These are phyloP conservation scores for Sphaeramia orbicularis DNA, from an alignment of 2,797 vertebrate species.

Conservation along the genomic window DNA sequence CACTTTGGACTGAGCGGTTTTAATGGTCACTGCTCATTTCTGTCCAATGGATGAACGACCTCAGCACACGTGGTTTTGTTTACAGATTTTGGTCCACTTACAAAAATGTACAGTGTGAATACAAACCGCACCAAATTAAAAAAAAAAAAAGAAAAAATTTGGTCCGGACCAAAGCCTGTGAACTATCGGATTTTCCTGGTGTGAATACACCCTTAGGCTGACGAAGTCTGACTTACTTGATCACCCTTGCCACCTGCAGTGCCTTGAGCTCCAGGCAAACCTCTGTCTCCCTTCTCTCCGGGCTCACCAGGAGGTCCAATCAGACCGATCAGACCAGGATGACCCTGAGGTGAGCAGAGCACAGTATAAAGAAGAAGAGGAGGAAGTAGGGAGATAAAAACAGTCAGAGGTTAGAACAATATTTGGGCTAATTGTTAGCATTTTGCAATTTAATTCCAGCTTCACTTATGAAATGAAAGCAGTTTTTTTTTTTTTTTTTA, in stretches of 20 bases:
- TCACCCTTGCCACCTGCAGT: constrained; percentile 92
- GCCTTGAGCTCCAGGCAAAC: constrained; percentile 94
- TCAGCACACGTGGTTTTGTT: too few relatives aligned
- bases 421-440: constrained; percentile 24
- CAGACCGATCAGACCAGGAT: constrained; percentile 88
- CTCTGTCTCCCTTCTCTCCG: constrained; percentile 93
- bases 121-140: too few relatives aligned
- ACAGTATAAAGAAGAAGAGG: neutral
- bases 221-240: constrained; percentile 83
- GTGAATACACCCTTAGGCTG: too few relatives aligned
- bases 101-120: too few relatives aligned
- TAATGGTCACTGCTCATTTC: too few relatives aligned
- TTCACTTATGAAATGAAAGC: constrained; percentile 22
- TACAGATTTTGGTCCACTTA: too few relatives aligned
- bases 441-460: constrained; percentile 17
- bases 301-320: constrained; percentile 87
- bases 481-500: constrained; percentile 18
- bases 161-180: too few relatives aligned
- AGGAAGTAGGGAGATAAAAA: neutral
- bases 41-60: too few relatives aligned
- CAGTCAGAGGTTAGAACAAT: neutral
- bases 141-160: too few relatives aligned
- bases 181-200: too few relatives aligned
- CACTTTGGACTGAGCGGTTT: too few relatives aligned
- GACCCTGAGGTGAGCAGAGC: constrained; percentile 74